Percentiles rank a stretch among this genome's conserved stretches.
phyloP scores from a whole-genome alignment of 2,888 invertebrate species.

The Gymnosoma rotundatum region DNA sequence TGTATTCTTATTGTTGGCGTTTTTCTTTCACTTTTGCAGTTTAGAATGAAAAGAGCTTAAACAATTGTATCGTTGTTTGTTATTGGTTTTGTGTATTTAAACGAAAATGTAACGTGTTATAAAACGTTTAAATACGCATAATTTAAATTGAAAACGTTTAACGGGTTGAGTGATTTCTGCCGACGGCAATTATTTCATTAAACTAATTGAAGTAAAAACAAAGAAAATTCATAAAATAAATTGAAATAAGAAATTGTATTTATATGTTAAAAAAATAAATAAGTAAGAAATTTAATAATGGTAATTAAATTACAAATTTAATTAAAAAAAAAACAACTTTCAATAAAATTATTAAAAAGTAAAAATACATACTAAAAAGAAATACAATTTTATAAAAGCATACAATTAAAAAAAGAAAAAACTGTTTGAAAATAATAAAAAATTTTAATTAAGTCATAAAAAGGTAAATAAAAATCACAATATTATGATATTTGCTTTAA shows the following conservation, averaged over 20 bases:
- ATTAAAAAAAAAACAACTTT: neutral
- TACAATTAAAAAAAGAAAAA: slow-evolving; percentile 1
- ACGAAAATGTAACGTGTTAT: slow-evolving; percentile 59
- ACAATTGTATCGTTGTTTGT: slow-evolving; percentile 45
- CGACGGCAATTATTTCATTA: slow-evolving; percentile 65
- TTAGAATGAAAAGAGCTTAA: slow-evolving; percentile 47
- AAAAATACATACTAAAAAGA: neutral
- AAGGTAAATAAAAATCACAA: neutral
- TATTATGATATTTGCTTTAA: neutral
- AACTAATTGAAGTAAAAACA: slow-evolving; percentile 40
- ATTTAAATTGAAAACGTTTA: slow-evolving; percentile 48
- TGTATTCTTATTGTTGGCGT: slow-evolving; percentile 27
- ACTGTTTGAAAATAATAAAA: slow-evolving; percentile 6
- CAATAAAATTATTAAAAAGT: neutral
- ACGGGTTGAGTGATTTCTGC: slow-evolving; percentile 24
- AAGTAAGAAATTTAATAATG: neutral
- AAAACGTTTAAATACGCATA: slow-evolving; percentile 67
- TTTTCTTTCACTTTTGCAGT: slow-evolving; percentile 26
- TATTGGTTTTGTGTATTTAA: slow-evolving; percentile 56
- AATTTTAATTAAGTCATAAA: slow-evolving; percentile 6
- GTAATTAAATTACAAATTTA: neutral
- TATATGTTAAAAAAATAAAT: neutral
- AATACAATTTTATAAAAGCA: neutral
- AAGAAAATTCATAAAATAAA: slow-evolving; percentile 22
- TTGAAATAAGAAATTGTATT: neutral